Base-by-base conservation (phyloP, 2,797 vertebrate species). In the Gallinago nigripennis region DNA sequence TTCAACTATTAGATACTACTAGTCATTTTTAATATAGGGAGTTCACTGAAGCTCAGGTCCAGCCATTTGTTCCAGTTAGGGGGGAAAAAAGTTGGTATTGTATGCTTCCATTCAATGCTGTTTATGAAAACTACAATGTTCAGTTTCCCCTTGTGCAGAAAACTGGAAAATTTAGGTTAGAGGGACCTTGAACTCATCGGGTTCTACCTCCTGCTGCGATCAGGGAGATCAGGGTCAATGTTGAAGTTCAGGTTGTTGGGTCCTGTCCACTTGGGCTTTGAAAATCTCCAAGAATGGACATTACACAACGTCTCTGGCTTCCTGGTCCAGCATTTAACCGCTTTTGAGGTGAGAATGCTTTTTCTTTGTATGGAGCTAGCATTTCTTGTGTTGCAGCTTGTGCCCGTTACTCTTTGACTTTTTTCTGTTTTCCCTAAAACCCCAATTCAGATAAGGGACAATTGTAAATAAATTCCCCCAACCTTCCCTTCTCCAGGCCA, bases 21-120 rank as follows among this genome's bases (percentile, higher is more conserved):
- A 37, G 14, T 41, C 2, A 10, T 48, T 84, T 88, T 84, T 72
- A 51, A 31, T 69, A 18, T 12, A 60, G 20, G 16, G 30, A 50
- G 37, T 51, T 75, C 9, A 16, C 23, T 54, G 31, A 50, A 68
- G 21, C 25, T 61, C 31, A 43, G 15, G 27, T 54, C 31, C 45
- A 71, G 35, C 28, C 31, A 39, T 27, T 60, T 60, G 4, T 75
- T 92, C 41, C 12, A 16, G 8, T 46, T 63, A 7, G 23, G 33
- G 13, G 11, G 11, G 13, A 28, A 60, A 58, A 25, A 53, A 35
- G 10, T 30, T 33, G 6, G 3, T 58, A 18, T 4, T 0, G 0
- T 79, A 8, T 19, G 46, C 39, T 85, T 41, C 39, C 77, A 58
- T 85, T 30, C 39, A 27, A 3, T 65, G 13, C 24, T 61, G 8